Base-by-base conservation (phyloP, 2,797 vertebrate genomes). In the Bradypodion ventrale region DNA sequence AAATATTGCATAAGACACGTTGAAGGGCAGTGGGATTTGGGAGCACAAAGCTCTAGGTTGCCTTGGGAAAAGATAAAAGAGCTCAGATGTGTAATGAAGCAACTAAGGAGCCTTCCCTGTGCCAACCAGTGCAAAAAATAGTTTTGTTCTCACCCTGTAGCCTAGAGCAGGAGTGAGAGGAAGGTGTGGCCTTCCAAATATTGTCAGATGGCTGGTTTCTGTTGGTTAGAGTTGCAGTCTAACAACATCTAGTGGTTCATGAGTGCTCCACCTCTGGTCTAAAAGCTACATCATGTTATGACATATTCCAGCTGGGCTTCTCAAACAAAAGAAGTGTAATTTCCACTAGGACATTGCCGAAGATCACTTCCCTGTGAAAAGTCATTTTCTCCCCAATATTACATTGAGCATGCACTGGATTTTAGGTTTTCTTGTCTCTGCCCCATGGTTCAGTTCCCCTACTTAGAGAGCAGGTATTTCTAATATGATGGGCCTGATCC, bases 1-100 rank as follows among this genome's bases (percentile, higher is more conserved):
- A 73, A 1, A 65, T 12, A 29, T 82, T 40, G 32, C 44, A 37
- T 35, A 21, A 8, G 42, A 42, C 35, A 19, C 23, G 15, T 44
- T 60, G 68, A n/a, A 37, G 19, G 19, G 52, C 0, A 0, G 1
- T 35, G 21, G 44, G n/a, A n/a, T 5, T 42, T 60, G 40, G 23
- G 70, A 29, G 2, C 69, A 27, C 23, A 0, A 40, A 86, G 46
- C 68, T 12, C 10, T 13, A 2, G 2, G 46, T 0, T 0, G 35
- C 23, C 49, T 29, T 23, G 35, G 56, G 46, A 15, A 27, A 76
- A 25, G 12, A 52, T 19, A 25, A 42, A 40, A 63, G 29, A 37
- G 15, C 42, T 52, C 42, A 29, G 1, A 4, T 4, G 69, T 44
- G 44, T 23, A 29, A 42, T 12, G 4, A 3, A 42, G 66, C 37